phyloP scores from a whole-genome alignment of 2,888 invertebrate species.

The Thymelicus sylvestris region DNA sequence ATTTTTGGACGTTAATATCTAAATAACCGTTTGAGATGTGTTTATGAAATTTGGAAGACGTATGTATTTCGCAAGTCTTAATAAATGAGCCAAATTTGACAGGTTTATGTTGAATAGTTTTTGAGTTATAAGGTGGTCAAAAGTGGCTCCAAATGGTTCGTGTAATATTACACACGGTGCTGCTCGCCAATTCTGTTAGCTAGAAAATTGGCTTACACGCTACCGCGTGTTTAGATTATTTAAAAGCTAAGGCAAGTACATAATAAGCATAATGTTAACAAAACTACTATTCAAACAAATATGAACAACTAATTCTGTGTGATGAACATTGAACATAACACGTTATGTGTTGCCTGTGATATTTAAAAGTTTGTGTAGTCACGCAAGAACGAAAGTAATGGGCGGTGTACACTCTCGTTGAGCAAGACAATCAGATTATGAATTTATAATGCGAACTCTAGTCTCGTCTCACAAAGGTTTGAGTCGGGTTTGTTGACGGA shows the following conservation, averaged over 20 bases:
- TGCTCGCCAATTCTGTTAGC: too few relatives aligned
- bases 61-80: too few relatives aligned
- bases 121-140: too few relatives aligned
- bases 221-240: too few relatives aligned
- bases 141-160: too few relatives aligned
- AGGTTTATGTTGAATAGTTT: too few relatives aligned
- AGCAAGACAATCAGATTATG: conserved; percentile 28
- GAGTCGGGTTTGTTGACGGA: conserved; percentile 35
- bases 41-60: too few relatives aligned
- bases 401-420: conserved; percentile 31
- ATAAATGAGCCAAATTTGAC: too few relatives aligned
- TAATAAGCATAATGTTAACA: conserved; percentile 26
- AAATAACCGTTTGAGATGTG: too few relatives aligned
- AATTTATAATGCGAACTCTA: conserved; percentile 32
- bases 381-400: conserved; percentile 27
- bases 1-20: too few relatives aligned
- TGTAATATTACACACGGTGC: too few relatives aligned
- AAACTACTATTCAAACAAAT: conserved; percentile 20
- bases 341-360: conserved; percentile 21
- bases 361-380: conserved; percentile 28
- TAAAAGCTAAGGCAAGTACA: background rate
- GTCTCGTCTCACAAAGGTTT: conserved; percentile 31
- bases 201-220: too few relatives aligned
- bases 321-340: conserved; percentile 29
- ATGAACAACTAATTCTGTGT: conserved; percentile 12